Evolutionary conservation across 1,140 invertebrate genomes (phyloP).

Genomic region (Thaumetopoea pityocampa): DNA sequence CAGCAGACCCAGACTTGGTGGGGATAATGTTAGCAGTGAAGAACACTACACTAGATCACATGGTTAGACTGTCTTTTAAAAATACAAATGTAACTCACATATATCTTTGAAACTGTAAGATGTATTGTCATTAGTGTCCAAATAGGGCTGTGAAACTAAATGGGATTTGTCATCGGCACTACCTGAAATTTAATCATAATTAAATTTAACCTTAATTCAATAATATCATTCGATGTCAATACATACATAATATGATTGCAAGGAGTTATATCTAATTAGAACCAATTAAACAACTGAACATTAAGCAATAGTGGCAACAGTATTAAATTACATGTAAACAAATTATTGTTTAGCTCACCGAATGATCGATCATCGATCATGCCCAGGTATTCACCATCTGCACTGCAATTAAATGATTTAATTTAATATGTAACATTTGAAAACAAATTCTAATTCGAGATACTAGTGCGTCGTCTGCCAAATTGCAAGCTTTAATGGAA

Average conservation of each 20-base stretch:
- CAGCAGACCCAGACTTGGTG: too few relatives aligned
- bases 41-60: too few relatives aligned
- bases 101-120: slow-evolving; percentile 56
- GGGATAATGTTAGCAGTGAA: too few relatives aligned
- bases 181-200: slow-evolving; percentile 52
- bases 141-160: slow-evolving; percentile 46
- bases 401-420: slow-evolving; percentile 54
- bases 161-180: slow-evolving; percentile 45
- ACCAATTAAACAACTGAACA: slow-evolving; percentile 5
- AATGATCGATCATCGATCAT: slow-evolving; percentile 67
- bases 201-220: slow-evolving; percentile 60
- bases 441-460: slow-evolving; percentile 27
- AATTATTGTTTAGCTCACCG: slow-evolving; percentile 39
- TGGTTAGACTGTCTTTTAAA: slow-evolving; percentile 1
- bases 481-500: slow-evolving; percentile 48
- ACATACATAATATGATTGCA: slow-evolving; percentile 39
- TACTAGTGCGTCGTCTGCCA: slow-evolving; percentile 34
- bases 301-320: slow-evolving; percentile 3
- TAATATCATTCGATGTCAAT: slow-evolving; percentile 27
- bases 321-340: not conserved
- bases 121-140: slow-evolving; percentile 44
- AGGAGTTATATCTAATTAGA: slow-evolving; percentile 4
- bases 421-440: slow-evolving; percentile 25
- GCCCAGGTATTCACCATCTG: slow-evolving; percentile 64
- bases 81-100: slow-evolving; percentile 36